Base-by-base conservation (phyloP, 2,888 invertebrate species). In the Andricus curvator region DNA sequence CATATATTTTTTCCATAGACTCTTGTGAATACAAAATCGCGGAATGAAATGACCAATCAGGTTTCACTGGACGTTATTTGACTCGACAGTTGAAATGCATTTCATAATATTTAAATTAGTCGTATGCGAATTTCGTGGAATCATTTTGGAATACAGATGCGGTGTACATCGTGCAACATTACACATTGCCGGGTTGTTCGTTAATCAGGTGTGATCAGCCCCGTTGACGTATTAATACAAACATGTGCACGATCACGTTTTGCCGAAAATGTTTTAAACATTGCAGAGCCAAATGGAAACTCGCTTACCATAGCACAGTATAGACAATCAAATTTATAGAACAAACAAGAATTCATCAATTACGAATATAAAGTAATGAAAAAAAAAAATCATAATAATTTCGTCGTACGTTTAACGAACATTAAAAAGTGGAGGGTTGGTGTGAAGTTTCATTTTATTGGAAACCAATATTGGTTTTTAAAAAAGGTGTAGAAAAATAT, bases 81-180 rank as follows among this genome's bases (percentile, higher is more conserved):
- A 74, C 37, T 74, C 74, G 51, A n/a, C 33, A 56, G 56, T 74
- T 56, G 74, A 74, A 74, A 74, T 74, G 56, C 74, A 74, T 56
- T 74, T 74, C 74, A 74, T 74, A 74, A 74, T 74, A 74, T 74
- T 74, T 74, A 74, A 74, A 74, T 74, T 74, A 74, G 65, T 78
- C 66, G 67, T 67, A 66, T 66, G 44, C 56, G 66, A 78, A 78
- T 51, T 67, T 56, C 67, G 48, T 25, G 64, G 22, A 77, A 64
- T 77, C 62, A 77, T 77, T 77, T 77, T 77, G 64, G 64, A 77
- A 77, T 77, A 33, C 77, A 77, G 77, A 65, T 77, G 77, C 44
- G 48, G 77, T 62, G 41, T 22, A 65, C 41, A 65, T 65, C 44
- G 64, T 65, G 20, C 77, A 65, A 64, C 64, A 64, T 77, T 77